Percentiles rank a stretch among this genome's conserved stretches.
phyloP scores from a whole-genome alignment of 1,140 invertebrate genomes.

The Drosophila trapezifrons region DNA sequence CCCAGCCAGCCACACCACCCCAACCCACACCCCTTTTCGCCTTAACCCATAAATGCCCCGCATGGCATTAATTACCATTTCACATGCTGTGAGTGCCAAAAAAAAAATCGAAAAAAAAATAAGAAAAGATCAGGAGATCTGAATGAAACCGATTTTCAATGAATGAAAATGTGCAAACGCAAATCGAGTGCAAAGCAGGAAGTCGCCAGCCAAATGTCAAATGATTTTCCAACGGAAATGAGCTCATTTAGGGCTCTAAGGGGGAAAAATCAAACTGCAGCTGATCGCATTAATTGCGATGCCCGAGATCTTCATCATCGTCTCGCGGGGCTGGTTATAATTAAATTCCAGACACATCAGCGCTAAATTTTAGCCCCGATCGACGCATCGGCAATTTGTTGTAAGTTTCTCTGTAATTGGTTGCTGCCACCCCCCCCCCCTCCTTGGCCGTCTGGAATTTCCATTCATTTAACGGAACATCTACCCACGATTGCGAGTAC shows the following conservation, averaged over 20 bases:
- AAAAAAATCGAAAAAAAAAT: constrained; percentile 25
- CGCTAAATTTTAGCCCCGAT: constrained; percentile 39
- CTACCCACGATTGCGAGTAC: constrained; percentile 28
- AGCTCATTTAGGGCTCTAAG: constrained; percentile 65
- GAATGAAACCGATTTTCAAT: constrained; percentile 72
- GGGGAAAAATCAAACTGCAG: constrained; percentile 45
- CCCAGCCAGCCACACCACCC: constrained; percentile 15
- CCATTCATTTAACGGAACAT: constrained; percentile 75
- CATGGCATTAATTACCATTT: constrained; percentile 73
- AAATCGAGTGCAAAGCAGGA: constrained; percentile 63
- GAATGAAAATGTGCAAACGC: constrained; percentile 60
- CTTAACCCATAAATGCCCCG: constrained; percentile 74
- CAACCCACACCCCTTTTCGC: neutral
- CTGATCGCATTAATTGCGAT: constrained; percentile 51
- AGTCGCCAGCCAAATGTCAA: constrained; percentile 64
- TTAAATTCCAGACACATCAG: constrained; percentile 76
- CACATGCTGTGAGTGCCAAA: constrained; percentile 79
- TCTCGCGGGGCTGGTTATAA: constrained; percentile 58
- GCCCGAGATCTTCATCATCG: constrained; percentile 45
- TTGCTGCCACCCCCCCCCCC: constrained; percentile 12
- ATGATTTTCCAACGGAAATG: constrained; percentile 72
- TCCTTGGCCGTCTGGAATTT: constrained; percentile 57
- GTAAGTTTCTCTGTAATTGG: constrained; percentile 72
- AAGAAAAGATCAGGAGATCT: constrained; percentile 13
- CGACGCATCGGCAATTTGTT: constrained; percentile 48